A percentile compares a stretch with the other conserved stretches of the same genome.
Evolutionary conservation across 2,888 invertebrate species (phyloP).

Genomic region (Zhengitettix transpicula): DNA sequence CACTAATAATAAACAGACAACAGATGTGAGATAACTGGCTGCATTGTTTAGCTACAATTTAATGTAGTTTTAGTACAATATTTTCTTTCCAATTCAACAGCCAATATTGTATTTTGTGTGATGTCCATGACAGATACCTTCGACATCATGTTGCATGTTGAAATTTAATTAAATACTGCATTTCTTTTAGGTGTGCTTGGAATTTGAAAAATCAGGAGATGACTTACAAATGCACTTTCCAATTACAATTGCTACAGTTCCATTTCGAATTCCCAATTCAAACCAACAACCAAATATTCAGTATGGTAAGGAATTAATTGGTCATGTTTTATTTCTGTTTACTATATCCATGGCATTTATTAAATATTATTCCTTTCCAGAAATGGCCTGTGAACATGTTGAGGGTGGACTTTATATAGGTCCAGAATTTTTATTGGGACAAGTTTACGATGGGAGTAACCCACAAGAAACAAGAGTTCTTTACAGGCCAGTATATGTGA

Average conservation of each 20-base stretch:
- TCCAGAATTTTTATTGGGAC: conserved; percentile 59
- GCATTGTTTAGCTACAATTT: no score
- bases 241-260: conserved; percentile 57
- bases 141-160: no score
- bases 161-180: no score
- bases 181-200: conserved; percentile 42
- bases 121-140: no score
- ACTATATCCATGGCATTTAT: neutral
- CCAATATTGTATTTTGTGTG: no score
- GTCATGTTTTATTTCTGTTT: neutral
- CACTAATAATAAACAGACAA: no score
- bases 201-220: conserved; percentile 51
- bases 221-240: conserved; percentile 57
- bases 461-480: conserved; percentile 37
- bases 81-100: no score
- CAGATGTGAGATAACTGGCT: no score
- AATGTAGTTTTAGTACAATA: no score
- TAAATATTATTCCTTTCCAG: conserved; percentile 25
- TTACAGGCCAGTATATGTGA: conserved; percentile 46
- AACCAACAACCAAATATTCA: conserved; percentile 39
- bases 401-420: conserved; percentile 64
- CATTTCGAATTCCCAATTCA: conserved; percentile 49
- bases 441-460: conserved; percentile 53
- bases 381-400: conserved; percentile 50
- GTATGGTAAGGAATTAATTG: conserved; percentile 34